These are phyloP conservation scores for Aix galericulata DNA, from an alignment of 2,113 vertebrate species.

Conservation along the genomic window DNA sequence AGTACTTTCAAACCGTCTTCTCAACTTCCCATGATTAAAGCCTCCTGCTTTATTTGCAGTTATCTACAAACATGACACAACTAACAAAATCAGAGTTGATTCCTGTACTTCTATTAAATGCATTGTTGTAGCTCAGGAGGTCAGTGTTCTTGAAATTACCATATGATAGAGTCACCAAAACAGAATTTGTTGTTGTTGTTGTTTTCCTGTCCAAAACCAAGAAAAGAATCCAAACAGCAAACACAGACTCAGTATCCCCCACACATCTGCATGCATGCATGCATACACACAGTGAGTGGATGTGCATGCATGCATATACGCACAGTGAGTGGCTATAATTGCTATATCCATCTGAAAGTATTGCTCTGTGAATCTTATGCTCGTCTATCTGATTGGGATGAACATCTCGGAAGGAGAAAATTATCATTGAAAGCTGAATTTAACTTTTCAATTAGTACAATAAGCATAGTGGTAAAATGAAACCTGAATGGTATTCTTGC, in stretches of 20 bases:
- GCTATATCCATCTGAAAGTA: background rate
- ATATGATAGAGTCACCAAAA: background rate
- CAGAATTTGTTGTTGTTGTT: background rate
- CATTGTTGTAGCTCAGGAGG: background rate
- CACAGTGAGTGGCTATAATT: background rate
- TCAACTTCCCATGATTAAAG: background rate
- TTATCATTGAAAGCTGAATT: background rate
- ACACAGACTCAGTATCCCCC: background rate
- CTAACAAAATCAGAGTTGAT: constrained; percentile 5
- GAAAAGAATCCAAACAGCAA: background rate
- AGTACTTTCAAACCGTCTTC: background rate
- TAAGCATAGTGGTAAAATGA: background rate
- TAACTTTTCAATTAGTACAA: background rate
- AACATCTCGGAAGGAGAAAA: background rate
- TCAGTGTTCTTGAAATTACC: background rate
- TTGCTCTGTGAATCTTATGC: background rate
- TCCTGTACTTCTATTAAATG: background rate
- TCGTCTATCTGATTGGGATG: background rate
- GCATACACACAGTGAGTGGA: background rate
- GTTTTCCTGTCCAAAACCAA: background rate
- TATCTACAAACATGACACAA: background rate
- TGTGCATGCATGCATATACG: background rate
- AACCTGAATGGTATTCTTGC: background rate
- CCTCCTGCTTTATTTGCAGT: background rate
- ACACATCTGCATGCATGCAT: background rate